Base-by-base conservation (phyloP, 2,797 vertebrate species). In the Anniella stebbinsi region DNA sequence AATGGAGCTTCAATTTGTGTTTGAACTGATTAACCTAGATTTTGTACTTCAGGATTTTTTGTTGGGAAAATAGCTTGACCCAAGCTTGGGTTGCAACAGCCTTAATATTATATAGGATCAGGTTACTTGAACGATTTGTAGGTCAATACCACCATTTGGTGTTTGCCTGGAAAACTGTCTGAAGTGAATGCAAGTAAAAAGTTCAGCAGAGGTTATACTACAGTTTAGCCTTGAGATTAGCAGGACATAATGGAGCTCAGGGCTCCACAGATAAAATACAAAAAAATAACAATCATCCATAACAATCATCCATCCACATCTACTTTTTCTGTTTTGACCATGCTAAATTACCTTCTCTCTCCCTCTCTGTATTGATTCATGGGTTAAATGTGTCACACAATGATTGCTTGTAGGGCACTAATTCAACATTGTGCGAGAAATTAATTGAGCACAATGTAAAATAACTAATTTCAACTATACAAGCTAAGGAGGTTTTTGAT, bases 301-400 rank as follows among this genome's bases (percentile, higher is more conserved):
- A n/a, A n/a, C n/a, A n/a, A n/a, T n/a, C n/a, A n/a, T n/a, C n/a
- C n/a, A n/a, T n/a, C 63, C 45, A 80, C 6, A 38, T 67, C 38
- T 88, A 9, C 33, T n/a, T 66, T 54, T 18, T 54, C 33, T 60
- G 18, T 72, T 18, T 45, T 60, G 45, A 51, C 33, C 18, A 33
- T 57, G 45, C 60, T 54, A 75, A 75, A 18, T 88, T 48, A 75
- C 57, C 41, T 92, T 90, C 7, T 84, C 81, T 54, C 92, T 33
- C 87, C 28, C 51, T 80, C 30, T 70, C n/a, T n/a, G n/a, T n/a
- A 70, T 70, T 70, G 73, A 90, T 92, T 90, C 88, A 63, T 18
- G 38, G 89, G 7, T 80, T 92, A 13, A 17, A 3, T 83, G 63
- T 80, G 89, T 15, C 3, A 82, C 45, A 76, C 90, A 80, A 66